Conservation (phyloP, 2,888 invertebrate species). For the Isoperla grammatica region DNA sequence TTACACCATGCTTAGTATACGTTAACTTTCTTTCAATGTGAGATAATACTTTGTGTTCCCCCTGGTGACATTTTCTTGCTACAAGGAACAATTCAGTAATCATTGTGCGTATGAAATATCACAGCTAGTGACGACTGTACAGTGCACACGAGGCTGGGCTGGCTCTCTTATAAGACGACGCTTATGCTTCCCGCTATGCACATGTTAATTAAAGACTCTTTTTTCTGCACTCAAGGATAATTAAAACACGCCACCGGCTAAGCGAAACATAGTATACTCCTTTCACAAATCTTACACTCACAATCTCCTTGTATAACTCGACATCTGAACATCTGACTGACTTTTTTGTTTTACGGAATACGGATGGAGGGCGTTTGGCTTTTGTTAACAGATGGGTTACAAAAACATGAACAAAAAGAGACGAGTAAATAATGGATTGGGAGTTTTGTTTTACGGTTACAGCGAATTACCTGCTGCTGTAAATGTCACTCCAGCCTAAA, state of each 20-base stretch:
- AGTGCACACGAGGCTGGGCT: too few relatives aligned
- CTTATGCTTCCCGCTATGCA: neutral
- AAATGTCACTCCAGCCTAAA: too few relatives aligned
- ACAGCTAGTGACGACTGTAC: too few relatives aligned
- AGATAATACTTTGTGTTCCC: too few relatives aligned
- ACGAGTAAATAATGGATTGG: neutral
- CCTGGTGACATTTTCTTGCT: too few relatives aligned
- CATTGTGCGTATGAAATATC: too few relatives aligned
- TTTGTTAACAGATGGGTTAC: slow-evolving; percentile 15
- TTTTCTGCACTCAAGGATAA: slow-evolving; percentile 26
- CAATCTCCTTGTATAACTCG: neutral
- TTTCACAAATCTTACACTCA: neutral
- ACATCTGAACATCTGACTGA: slow-evolving; percentile 11
- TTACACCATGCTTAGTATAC: too few relatives aligned
- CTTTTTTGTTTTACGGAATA: slow-evolving; percentile 18
- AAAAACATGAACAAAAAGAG: slow-evolving; percentile 2
- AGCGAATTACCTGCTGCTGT: too few relatives aligned
- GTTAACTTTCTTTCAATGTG: too few relatives aligned
- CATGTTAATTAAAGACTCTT: slow-evolving; percentile 25
- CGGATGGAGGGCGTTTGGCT: neutral
- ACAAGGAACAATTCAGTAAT: too few relatives aligned
- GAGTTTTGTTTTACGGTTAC: too few relatives aligned
- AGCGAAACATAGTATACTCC: slow-evolving; percentile 11
- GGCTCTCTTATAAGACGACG: too few relatives aligned
- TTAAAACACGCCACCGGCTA: slow-evolving; percentile 28